These are phyloP conservation scores for Antechinus flavipes DNA, from an alignment of 2,113 vertebrate species.

Conservation along the genomic window DNA sequence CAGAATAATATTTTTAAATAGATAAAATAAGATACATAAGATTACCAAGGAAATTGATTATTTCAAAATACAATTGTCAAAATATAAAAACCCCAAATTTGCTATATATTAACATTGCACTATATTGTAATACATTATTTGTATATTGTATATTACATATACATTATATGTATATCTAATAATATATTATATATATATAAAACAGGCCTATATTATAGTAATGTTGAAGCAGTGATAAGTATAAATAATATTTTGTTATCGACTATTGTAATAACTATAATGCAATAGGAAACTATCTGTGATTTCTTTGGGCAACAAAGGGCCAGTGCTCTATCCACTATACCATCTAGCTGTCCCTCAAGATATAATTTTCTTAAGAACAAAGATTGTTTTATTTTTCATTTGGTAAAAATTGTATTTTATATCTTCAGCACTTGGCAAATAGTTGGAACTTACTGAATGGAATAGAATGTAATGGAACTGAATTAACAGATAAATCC, in stretches of 20 bases:
- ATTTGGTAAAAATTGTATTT: background rate
- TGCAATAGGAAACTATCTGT: background rate
- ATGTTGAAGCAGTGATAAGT: background rate
- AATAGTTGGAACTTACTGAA: background rate
- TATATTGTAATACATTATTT: no score
- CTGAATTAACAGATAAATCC: background rate
- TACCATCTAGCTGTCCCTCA: no score
- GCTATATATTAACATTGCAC: background rate
- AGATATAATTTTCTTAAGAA: background rate
- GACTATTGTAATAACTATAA: background rate
- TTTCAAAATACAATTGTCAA: background rate
- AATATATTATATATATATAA: no score
- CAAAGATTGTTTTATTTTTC: background rate
- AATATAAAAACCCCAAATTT: background rate
- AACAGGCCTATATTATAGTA: background rate
- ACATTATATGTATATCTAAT: no score
- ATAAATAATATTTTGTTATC: background rate
- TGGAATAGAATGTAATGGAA: background rate
- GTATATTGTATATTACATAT: no score
- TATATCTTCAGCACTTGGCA: background rate
- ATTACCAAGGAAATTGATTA: background rate
- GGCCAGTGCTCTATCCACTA: no score
- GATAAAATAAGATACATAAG: background rate
- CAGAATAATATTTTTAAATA: background rate
- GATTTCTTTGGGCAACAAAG: background rate